phyloP scores from a whole-genome alignment of 2,888 invertebrate genomes.

The Onchidella celtica region DNA sequence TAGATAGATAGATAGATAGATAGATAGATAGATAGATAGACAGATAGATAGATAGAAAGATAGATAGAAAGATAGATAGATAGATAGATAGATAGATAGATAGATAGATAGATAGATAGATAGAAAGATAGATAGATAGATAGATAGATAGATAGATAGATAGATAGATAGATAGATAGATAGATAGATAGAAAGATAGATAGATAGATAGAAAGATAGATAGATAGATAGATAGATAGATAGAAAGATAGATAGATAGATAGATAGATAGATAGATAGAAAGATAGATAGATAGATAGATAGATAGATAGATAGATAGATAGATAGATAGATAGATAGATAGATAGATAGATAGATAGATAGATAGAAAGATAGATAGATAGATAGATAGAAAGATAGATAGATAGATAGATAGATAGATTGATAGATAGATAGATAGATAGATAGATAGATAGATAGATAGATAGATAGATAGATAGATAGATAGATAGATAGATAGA shows the following conservation, averaged over 20 bases:
- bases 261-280: neutral
- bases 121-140: neutral
- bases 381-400: neutral
- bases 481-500: neutral
- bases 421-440: neutral
- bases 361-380: neutral
- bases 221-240: neutral
- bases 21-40: constrained; percentile 19
- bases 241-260: no score
- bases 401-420: neutral
- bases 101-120: neutral
- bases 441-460: neutral
- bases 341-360: neutral
- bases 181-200: neutral
- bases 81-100: constrained; percentile 19
- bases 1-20: constrained; percentile 9
- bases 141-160: neutral
- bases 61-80: constrained; percentile 16
- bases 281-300: neutral
- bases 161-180: neutral
- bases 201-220: neutral
- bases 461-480: neutral
- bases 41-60: constrained; percentile 16
- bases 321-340: neutral
- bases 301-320: neutral